Conservation (phyloP, 2,113 vertebrate genomes). For the Etheostoma spectabile region DNA sequence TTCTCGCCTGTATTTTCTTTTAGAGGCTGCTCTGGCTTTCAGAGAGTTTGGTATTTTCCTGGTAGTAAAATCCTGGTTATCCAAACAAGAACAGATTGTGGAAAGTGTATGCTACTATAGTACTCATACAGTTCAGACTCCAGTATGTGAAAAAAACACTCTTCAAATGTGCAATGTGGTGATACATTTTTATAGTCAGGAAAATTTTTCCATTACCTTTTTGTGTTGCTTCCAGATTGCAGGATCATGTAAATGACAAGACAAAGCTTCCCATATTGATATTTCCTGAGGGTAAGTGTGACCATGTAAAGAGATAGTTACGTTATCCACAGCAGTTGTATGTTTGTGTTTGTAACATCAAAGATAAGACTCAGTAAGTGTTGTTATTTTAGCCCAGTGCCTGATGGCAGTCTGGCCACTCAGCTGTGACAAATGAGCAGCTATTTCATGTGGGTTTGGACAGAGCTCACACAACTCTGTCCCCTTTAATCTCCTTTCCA, state of each 20-base stretch:
- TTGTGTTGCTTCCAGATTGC: slow-evolving; percentile 85
- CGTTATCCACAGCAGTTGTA: slow-evolving; percentile 7
- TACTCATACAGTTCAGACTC: slow-evolving; percentile 36
- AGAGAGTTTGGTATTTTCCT: slow-evolving; percentile 36
- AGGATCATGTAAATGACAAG: slow-evolving; percentile 92
- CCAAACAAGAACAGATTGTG: slow-evolving; percentile 33
- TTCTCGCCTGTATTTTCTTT: slow-evolving; percentile 6
- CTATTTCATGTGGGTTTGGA: slow-evolving; percentile 39
- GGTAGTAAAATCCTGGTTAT: slow-evolving; percentile 1
- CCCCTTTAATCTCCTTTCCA: slow-evolving; percentile 37
- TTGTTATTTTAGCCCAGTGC: slow-evolving; percentile 30
- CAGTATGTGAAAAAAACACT: neutral
- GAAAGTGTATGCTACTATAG: slow-evolving; percentile 13
- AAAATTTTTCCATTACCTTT: slow-evolving; percentile 43
- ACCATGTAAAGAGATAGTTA: slow-evolving; percentile 5
- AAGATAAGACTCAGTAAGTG: slow-evolving; percentile 9
- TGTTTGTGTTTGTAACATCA: slow-evolving; percentile 27
- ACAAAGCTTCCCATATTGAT: slow-evolving; percentile 96
- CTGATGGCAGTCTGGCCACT: slow-evolving; percentile 19
- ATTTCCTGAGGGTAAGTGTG: slow-evolving; percentile 82
- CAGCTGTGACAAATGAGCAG: slow-evolving; percentile 19
- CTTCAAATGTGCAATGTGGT: slow-evolving; percentile 26
- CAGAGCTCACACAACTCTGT: slow-evolving; percentile 19
- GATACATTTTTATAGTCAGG: slow-evolving; percentile 1
- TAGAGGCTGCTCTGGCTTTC: neutral